Percentiles rank a stretch among this genome's conserved stretches.
Conservation (phyloP, 2,113 vertebrate species). For the Vimba vimba region DNA sequence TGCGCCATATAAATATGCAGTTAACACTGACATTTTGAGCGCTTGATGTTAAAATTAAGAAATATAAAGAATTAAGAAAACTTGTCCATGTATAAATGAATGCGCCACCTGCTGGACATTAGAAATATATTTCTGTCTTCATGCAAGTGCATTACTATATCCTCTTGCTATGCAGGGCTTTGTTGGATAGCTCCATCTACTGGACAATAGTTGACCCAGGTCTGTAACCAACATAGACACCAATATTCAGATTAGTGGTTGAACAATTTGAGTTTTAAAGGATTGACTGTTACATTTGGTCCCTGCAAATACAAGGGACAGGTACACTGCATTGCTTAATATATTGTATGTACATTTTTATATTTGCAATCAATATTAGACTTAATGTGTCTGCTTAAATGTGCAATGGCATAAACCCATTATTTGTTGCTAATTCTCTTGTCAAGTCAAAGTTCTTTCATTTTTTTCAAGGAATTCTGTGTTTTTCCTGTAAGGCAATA, state of each 20-base stretch:
- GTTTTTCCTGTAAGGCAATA: neutral
- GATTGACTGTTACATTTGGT: too few relatives aligned
- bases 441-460: neutral
- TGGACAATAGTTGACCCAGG: neutral
- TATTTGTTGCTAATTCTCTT: neutral
- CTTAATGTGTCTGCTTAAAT: neutral
- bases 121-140: neutral
- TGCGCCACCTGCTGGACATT: neutral
- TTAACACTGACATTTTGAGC: neutral
- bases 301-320: too few relatives aligned
- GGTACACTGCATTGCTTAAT: too few relatives aligned
- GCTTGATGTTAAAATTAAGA: too few relatives aligned
- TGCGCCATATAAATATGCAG: neutral
- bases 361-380: too few relatives aligned
- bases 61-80: too few relatives aligned
- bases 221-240: neutral
- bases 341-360: too few relatives aligned
- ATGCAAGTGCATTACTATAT: neutral
- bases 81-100: neutral
- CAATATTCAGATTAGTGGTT: neutral
- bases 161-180: neutral
- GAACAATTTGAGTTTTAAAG: neutral
- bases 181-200: conserved; percentile 18
- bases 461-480: neutral
- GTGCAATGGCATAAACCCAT: neutral